These are phyloP conservation scores for Corvus hawaiiensis DNA, from an alignment of 2,113 vertebrate species.

Conservation along the genomic window DNA sequence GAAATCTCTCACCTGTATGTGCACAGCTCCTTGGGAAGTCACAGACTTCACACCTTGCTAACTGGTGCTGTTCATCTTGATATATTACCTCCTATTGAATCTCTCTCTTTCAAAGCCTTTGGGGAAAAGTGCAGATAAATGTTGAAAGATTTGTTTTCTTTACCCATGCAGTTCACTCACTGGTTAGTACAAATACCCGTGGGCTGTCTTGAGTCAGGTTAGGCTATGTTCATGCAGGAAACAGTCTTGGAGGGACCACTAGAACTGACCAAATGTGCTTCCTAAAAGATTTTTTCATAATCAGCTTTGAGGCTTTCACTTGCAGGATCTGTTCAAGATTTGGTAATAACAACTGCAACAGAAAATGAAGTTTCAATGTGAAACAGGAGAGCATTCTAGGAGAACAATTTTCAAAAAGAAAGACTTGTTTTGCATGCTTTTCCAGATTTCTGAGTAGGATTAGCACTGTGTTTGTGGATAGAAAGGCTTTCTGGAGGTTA, in stretches of 20 bases:
- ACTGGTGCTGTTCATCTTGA: conserved; percentile 4
- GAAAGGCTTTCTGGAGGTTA: not conserved
- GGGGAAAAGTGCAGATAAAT: not conserved
- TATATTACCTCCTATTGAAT: conserved; percentile 3
- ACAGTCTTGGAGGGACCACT: not conserved
- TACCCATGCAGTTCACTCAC: not conserved
- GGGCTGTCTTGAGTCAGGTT: not conserved
- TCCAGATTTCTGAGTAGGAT: not conserved
- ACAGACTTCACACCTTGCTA: not conserved
- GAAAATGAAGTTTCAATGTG: not conserved
- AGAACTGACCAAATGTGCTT: not conserved
- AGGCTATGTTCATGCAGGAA: not conserved
- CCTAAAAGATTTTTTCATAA: not conserved
- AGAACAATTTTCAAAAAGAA: not conserved
- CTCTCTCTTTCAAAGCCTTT: not conserved
- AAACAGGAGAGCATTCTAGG: not conserved
- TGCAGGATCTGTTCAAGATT: not conserved
- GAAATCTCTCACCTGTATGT: conserved; percentile 6
- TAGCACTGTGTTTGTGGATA: not conserved
- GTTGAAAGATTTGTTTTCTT: not conserved
- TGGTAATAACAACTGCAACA: not conserved
- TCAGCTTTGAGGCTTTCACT: not conserved
- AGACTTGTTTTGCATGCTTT: not conserved
- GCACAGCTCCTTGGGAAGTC: conserved; percentile 3
- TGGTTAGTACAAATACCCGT: not conserved